Base-by-base conservation (phyloP, 2,113 vertebrate species). In the Passer montanus region DNA sequence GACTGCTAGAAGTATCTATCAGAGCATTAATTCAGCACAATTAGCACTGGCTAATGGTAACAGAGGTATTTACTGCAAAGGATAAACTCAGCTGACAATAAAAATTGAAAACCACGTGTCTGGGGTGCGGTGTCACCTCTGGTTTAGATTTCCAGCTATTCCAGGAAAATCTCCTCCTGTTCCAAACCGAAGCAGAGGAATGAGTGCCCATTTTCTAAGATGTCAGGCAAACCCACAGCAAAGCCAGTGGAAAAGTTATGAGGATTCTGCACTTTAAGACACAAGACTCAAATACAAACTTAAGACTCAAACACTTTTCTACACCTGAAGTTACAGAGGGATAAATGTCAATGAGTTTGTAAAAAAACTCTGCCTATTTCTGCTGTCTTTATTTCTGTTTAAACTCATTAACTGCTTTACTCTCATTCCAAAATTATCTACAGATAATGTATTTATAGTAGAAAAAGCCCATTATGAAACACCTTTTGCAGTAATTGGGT, bases 21-120 rank as follows among this genome's bases (percentile, higher is more conserved):
- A 87, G 47, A n/a, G 23, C 41, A 62, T n/a, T 18, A 13, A 26
- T 31, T 28, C 50, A 77, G 84, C 46, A 69, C 53, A 73, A 5
- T 35, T 8, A 62, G 28, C 63, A 26, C 39, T 55, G 68, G 28
- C 30, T 21, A 55, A 24, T 10, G 11, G 19, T 5, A 55, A 11
- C 3, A 2, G 5, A 79, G 23, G 15, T 33, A 49, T 20, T 72
- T 27, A 22, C 0, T 27, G 37, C 31, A 80, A 46, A 67, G 52
- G 19, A 28, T 20, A 26, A 59, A 39, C 35, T 44, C 46, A 46
- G 23, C 6, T 28, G 23, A 56, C 31, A 33, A 44, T 2, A 47
- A 81, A 53, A 88, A 55, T 0, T 13, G 39, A 75, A 82, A 14
- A 2, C 7, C 68, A 28, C 0, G 0, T 1, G 50, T 7, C 41